Evolutionary conservation across 2,113 vertebrate species (phyloP).

Genomic region (Lamprologus sp.): DNA sequence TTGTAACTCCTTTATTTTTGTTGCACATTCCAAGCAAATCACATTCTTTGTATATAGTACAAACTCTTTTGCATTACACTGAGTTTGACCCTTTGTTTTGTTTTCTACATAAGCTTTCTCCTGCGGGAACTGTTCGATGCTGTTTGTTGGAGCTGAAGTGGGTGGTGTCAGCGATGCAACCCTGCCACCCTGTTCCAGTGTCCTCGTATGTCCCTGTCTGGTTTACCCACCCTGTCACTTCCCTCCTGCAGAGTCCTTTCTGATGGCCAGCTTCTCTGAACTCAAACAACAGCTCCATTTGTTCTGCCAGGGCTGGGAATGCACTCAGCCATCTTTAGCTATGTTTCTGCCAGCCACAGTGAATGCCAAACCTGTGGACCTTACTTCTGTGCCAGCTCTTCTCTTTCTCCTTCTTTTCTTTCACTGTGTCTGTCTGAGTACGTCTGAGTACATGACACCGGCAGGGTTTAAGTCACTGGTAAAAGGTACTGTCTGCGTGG

Average conservation of each 20-base stretch:
- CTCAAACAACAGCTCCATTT: conserved; percentile 67
- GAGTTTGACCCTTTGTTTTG: neutral
- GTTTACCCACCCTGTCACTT: conserved; percentile 31
- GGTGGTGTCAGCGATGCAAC: conserved; percentile 36
- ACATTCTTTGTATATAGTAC: neutral
- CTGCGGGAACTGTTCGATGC: conserved; percentile 15
- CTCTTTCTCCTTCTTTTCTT: conserved; percentile 23
- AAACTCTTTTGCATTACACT: neutral
- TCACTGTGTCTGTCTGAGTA: conserved; percentile 11
- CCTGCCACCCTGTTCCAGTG: conserved; percentile 38
- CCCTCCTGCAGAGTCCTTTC: conserved; percentile 40
- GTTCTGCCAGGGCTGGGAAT: conserved; percentile 58
- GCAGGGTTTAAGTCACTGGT: conserved; percentile 16
- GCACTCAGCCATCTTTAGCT: conserved; percentile 52
- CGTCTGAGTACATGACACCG: conserved; percentile 3
- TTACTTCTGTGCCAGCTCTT: conserved; percentile 36
- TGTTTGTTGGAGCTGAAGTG: conserved; percentile 28
- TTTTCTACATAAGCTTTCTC: neutral
- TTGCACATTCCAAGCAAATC: neutral
- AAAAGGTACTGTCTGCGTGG: neutral
- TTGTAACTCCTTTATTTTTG: neutral
- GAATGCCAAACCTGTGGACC: conserved; percentile 54
- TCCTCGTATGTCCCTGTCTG: conserved; percentile 55
- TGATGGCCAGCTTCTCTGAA: conserved; percentile 58
- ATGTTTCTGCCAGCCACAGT: conserved; percentile 42